Base-by-base conservation (phyloP, 2,113 vertebrate genomes). In the Hepsetus odoe region DNA sequence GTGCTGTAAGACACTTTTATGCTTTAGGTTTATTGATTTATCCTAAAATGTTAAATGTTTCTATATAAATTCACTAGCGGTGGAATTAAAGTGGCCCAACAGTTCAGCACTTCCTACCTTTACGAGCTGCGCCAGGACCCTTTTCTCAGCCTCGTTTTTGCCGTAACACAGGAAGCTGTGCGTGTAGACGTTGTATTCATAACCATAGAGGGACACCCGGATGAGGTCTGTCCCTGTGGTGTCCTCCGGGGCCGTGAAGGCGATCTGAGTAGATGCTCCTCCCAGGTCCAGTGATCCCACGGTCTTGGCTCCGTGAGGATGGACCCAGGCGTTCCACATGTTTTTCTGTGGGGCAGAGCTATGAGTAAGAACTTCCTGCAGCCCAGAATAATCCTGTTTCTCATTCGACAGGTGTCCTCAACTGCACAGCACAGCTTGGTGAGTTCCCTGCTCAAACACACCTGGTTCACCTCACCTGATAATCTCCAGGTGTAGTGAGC, bases 161-260 rank as follows among this genome's bases (percentile, higher is more conserved):
- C 98, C 98, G 0, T 95, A 99, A 87, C 98, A 99, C 79, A 93
- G 95, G 88, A 95, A 98, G 84, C 96, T 99, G 85, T 96, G 95
- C 0, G 95, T 96, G 86, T 98, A 99, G 58, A 99, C 91, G 0
- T 88, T 91, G 87, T 98, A 98, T 4, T 80, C 77, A 10, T 98
- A 97, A 66, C 97, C 96, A 0, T 98, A 99, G 33, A 99, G 85
- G 2, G 93, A 91, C 84, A 98, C 90, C 66, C 55, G 86, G 78
- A 92, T 58, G n/a, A 89, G 91, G 81, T 90, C 90, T 0, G 86
- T 78, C 22, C 84, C 84, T 0, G 61, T 84, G 4, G 80, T 74
- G 3, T 82, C 68, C 11, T 90, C 85, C 5, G 82, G 59, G 5
- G 88, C 83, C 0, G 87, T 86, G 65, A 98, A 99, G 42, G 97